These are phyloP conservation scores for Lochmaea capreae DNA, from an alignment of 2,888 invertebrate genomes.

Conservation along the genomic window DNA sequence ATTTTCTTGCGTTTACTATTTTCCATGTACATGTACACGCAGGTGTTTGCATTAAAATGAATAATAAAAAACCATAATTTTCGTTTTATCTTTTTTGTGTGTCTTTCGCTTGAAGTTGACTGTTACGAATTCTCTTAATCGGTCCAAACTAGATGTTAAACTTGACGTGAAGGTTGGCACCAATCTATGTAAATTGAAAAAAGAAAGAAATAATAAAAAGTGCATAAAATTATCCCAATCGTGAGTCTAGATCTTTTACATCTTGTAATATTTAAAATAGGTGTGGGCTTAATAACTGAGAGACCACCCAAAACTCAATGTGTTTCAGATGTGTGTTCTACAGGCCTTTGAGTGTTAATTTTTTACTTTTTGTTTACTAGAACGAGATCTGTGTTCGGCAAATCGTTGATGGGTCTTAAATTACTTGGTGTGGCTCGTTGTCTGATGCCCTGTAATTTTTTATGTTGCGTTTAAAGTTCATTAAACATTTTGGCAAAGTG, in stretches of 20 bases:
- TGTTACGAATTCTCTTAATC: slow-evolving; percentile 12
- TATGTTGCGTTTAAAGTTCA: slow-evolving; percentile 21
- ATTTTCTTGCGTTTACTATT: background rate
- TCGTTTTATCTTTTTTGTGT: background rate
- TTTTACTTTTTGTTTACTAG: slow-evolving; percentile 32
- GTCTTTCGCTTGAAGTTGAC: background rate
- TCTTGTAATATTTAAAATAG: slow-evolving; percentile 41
- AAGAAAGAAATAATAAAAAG: slow-evolving; percentile 32
- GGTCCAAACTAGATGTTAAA: slow-evolving; percentile 15
- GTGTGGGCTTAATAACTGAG: slow-evolving; percentile 39
- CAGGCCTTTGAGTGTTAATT: slow-evolving; percentile 35
- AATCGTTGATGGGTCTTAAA: slow-evolving; percentile 29
- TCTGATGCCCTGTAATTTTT: slow-evolving; percentile 28
- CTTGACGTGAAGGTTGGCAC: slow-evolving; percentile 27
- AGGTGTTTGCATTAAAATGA: background rate
- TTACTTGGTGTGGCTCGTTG: slow-evolving; percentile 25
- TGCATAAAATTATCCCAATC: slow-evolving; percentile 41
- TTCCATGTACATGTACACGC: background rate
- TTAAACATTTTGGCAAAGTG: slow-evolving; percentile 24
- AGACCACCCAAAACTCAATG: slow-evolving; percentile 40
- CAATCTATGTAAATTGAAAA: slow-evolving; percentile 34
- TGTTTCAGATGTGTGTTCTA: slow-evolving; percentile 38
- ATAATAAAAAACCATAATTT: background rate
- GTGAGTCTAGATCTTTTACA: slow-evolving; percentile 37
- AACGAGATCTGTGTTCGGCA: slow-evolving; percentile 34